phyloP scores from a whole-genome alignment of 2,113 vertebrate genomes.

The Morone chrysops region DNA sequence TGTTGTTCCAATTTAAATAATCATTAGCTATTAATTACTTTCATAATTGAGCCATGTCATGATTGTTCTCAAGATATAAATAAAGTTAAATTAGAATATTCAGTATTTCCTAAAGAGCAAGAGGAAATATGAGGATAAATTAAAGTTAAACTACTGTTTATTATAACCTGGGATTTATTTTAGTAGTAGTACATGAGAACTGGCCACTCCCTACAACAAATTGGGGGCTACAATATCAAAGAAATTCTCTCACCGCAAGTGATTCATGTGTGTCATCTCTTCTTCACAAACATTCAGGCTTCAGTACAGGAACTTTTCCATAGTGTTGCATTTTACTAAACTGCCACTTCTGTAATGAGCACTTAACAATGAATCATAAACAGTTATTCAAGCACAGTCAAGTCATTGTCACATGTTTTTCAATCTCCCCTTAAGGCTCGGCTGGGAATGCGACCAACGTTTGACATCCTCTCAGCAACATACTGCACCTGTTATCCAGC shows the following conservation, averaged over 20 bases:
- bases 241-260: not conserved
- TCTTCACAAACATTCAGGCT: not conserved
- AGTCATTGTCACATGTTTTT: constrained; percentile 33
- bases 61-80: too few species aligned
- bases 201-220: too few species aligned
- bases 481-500: constrained; percentile 54
- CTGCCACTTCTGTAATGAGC: constrained; percentile 6
- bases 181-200: too few species aligned
- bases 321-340: not conserved
- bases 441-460: constrained; percentile 40
- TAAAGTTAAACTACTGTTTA: too few species aligned
- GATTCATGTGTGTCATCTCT: not conserved
- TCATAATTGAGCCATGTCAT: too few species aligned
- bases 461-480: constrained; percentile 39
- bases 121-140: too few species aligned
- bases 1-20: too few species aligned
- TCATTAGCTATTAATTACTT: too few species aligned
- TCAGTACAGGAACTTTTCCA: not conserved
- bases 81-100: too few species aligned
- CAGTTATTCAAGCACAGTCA: constrained; percentile 26
- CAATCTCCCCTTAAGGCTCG: constrained; percentile 32
- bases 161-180: too few species aligned
- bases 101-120: too few species aligned
- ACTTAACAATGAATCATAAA: constrained; percentile 10
- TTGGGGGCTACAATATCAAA: too few species aligned